Evolutionary conservation across 2,113 vertebrate species (phyloP).

Genomic region (Prionailurus bengalensis): DNA sequence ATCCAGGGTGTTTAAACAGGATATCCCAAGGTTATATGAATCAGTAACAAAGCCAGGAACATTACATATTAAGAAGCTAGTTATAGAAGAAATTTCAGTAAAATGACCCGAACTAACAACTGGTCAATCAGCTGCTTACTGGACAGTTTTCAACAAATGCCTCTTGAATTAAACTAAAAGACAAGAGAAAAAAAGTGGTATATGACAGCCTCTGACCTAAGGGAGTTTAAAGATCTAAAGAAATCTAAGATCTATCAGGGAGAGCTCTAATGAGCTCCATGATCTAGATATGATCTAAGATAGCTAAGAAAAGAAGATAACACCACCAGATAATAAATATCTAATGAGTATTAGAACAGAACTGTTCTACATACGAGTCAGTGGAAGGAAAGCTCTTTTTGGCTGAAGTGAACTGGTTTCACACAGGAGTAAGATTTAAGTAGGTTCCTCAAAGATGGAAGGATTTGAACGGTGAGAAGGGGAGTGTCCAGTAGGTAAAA

Average conservation of each 20-base stretch:
- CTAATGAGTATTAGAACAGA: not conserved
- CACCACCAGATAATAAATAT: conserved; percentile 22
- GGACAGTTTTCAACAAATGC: conserved; percentile 47
- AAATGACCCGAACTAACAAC: conserved; percentile 1
- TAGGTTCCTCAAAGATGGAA: not conserved
- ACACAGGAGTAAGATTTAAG: not conserved
- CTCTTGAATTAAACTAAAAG: conserved; percentile 48
- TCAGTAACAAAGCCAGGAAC: not conserved
- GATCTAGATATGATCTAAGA: conserved; percentile 46
- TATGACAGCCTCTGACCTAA: not conserved
- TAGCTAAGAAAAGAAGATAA: conserved; percentile 48
- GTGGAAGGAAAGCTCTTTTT: not conserved
- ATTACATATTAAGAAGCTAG: conserved; percentile 23
- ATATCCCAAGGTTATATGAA: conserved; percentile 4
- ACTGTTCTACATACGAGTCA: not conserved
- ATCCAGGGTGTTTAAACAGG: not conserved
- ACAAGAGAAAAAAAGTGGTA: conserved; percentile 8
- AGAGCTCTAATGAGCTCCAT: not conserved
- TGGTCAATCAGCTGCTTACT: not conserved
- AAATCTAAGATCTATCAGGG: conserved; percentile 8
- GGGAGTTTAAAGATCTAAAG: conserved; percentile 44
- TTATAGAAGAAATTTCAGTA: conserved; percentile 33
- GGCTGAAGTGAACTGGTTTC: not conserved
- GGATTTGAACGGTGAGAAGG: not conserved
- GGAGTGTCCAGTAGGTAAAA: not conserved